Conservation (phyloP, 2,113 vertebrate species). For the Ptychochromis oligacanthus region DNA sequence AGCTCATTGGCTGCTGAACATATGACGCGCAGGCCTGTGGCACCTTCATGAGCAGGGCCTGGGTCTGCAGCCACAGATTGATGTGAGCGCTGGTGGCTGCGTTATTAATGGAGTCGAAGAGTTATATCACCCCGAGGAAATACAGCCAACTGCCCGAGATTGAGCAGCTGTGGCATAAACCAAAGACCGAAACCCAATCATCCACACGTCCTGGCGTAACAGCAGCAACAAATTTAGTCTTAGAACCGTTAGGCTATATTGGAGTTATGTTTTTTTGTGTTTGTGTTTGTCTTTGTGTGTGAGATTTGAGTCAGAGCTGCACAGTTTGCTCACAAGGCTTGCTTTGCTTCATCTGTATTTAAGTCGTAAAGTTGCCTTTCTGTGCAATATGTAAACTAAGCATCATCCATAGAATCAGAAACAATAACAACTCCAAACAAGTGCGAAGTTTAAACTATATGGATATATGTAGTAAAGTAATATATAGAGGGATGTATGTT, state of each 20-base stretch:
- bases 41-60: conserved; percentile 26
- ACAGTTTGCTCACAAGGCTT: conserved; percentile 1
- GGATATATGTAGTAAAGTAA: background rate
- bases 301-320: conserved; percentile 14
- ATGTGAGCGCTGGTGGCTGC: conserved; percentile 57
- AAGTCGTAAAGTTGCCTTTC: conserved; percentile 15
- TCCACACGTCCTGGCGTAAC: conserved; percentile 44
- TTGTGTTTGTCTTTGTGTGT: conserved; percentile 22
- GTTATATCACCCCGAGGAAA: conserved; percentile 70
- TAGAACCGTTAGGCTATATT: conserved; percentile 2
- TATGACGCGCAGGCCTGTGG: conserved; percentile 31
- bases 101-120: conserved; percentile 74
- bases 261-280: conserved; percentile 35
- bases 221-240: conserved; percentile 52
- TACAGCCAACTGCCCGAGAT: conserved; percentile 62
- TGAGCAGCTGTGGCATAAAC: conserved; percentile 70
- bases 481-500: background rate
- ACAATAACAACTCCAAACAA: background rate
- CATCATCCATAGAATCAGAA: background rate
- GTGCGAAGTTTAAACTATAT: background rate
- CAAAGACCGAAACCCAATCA: conserved; percentile 59
- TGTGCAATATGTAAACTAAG: background rate
- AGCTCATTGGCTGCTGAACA: conserved; percentile 40
- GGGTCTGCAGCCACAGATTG: conserved; percentile 54
- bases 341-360: background rate